Base-by-base conservation (phyloP, 2,113 vertebrate species). In the Talpa occidentalis region DNA sequence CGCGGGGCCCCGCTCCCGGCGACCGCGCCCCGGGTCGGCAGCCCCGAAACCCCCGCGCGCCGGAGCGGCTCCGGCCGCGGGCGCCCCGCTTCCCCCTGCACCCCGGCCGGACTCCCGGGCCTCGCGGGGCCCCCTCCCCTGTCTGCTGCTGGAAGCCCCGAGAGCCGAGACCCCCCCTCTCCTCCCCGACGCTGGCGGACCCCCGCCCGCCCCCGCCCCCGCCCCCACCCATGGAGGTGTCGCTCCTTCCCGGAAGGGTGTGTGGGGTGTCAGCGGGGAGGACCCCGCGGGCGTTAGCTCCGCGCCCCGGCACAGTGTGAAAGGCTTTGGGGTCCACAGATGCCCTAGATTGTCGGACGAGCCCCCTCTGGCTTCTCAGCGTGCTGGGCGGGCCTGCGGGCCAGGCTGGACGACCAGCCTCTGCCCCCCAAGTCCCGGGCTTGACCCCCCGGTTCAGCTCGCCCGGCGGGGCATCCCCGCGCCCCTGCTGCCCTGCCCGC, bases 341-440 rank as follows among this genome's bases (percentile, higher is more conserved):
- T 87, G 91, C 64, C 56, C 83, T 49, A 10, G 62, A 37, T 76
- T 90, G 74, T 56, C 80, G 32, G 70, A 47, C 3, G 47, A 74
- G 69, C 35, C 73, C 60, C 12, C 19, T 81, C 56, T 8, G 60
- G 37, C 44, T 35, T n/a, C 24, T 60, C 35, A 40, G 70, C 17
- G 62, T 28, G 28, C 83, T 6, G 12, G 87, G 54, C 44, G 28
- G 78, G 32, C 85, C 66, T 56, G 1, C 28, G 30, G 16, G 73
- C n/a, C n/a, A n/a, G n/a, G n/a, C 60, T 85, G 91, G 44, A 88
- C 49, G 60, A 78, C 26, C 72, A 89, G 72, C 80, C 35, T 42
- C 66, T 66, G 56, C 30, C 82, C 37, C 93, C 15, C 1, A 24
- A 21, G 66, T 44, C 60, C 40, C 72, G 77, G 74, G 73, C 44